Evolutionary conservation across 2,113 vertebrate genomes (phyloP), one percentile per base, ranked within the genome.

Genomic region (Pangasianodon hypophthalmus): DNA sequence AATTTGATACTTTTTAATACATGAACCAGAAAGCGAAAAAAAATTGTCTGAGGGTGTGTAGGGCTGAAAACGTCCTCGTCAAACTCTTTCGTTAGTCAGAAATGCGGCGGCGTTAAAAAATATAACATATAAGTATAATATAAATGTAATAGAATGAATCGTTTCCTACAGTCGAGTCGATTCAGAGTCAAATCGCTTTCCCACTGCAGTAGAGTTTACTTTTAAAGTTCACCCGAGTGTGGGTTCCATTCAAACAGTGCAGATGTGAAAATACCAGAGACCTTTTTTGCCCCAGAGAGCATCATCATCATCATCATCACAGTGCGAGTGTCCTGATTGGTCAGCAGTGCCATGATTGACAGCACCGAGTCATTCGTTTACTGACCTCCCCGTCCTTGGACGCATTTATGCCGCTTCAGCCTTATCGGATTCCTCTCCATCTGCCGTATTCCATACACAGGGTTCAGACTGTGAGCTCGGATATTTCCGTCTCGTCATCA

Each of bases 341-440:
- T 54, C 67, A 87, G 54, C 19, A 0, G 64, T 50, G 21, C 18
- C 6, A 16, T 90, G 86, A 91, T 81, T 64, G 86, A 80, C 86
- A 82, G 81, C 84, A 29, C 19, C 9, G 11, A 85, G 41, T 46
- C 54, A 60, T 41, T 75, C 60, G 19, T 37, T 37, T 37, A 37
- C 37, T 37, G 37, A 37, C 37, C 37, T 37, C 1, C 37, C 37
- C 37, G 87, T 83, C 64, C 62, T 81, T 21, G 41, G 67, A 37
- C 16, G 21, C 54, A 41, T 83, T 58, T 79, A 4, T 71, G 84
- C 37, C 21, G 29, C 83, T 3, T 85, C 37, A 84, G 87, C 87
- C 18, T 87, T 85, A 87, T 87, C 75, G 87, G 62, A 88, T 92
- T 90, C 71, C 52, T 26, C 86, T 62, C 75, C 46, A 29, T 64